Evolutionary conservation across 1,140 invertebrate genomes (phyloP).

Genomic region (Periplaneta americana): DNA sequence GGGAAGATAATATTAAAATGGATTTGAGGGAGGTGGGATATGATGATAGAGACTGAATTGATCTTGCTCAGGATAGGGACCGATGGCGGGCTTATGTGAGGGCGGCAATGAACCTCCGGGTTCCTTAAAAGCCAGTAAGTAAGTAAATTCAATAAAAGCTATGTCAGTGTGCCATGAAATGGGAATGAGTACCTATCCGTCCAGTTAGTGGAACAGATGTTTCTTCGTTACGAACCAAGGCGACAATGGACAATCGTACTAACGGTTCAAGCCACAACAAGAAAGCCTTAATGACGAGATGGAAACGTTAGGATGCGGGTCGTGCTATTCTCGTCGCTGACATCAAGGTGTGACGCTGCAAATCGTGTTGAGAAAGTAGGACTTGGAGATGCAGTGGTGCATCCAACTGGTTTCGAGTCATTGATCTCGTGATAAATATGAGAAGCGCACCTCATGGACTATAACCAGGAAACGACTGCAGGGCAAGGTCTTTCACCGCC

Average conservation of each 20-base stretch:
- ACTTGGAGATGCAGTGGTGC: not conserved
- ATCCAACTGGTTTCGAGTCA: not conserved
- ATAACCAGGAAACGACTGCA: not conserved
- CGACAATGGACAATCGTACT: not conserved
- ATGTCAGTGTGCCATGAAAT: too few relatives aligned
- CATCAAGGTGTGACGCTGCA: not conserved
- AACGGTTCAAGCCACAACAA: too few relatives aligned
- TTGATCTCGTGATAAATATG: not conserved
- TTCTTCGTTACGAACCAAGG: not conserved
- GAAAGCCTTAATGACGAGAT: not conserved
- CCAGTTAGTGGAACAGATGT: too few relatives aligned
- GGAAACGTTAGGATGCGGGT: not conserved
- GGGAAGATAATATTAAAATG: too few relatives aligned
- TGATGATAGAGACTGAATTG: too few relatives aligned
- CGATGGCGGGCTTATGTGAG: too few relatives aligned
- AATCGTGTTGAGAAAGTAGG: not conserved
- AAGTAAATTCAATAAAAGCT: too few relatives aligned
- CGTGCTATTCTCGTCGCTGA: not conserved
- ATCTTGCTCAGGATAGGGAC: too few relatives aligned
- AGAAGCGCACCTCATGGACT: not conserved
- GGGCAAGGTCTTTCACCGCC: not conserved
- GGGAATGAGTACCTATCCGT: too few relatives aligned
- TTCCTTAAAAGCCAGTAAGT: too few relatives aligned
- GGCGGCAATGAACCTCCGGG: too few relatives aligned
- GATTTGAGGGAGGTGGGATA: too few relatives aligned